Percentiles rank a stretch among this genome's conserved stretches.
These are phyloP conservation scores for Epirrhoe tristata DNA, from an alignment of 2,888 invertebrate species.

Conservation along the genomic window DNA sequence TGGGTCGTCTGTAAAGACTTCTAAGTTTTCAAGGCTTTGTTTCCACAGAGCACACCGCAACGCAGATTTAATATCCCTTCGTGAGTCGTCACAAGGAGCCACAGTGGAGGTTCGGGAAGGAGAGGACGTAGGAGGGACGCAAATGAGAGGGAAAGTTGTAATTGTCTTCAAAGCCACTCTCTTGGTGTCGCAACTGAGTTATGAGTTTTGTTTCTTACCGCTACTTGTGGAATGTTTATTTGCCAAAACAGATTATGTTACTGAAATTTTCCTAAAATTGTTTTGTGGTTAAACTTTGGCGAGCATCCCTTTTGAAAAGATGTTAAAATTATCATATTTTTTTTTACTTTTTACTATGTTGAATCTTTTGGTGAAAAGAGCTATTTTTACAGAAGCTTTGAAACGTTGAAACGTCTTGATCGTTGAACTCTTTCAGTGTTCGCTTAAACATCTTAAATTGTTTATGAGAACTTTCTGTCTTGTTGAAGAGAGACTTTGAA, in stretches of 20 bases:
- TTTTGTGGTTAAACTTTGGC: constrained; percentile 23
- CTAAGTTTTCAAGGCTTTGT: constrained; percentile 16
- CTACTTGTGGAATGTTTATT: constrained; percentile 27
- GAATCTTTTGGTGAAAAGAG: not conserved
- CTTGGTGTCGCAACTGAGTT: constrained; percentile 31
- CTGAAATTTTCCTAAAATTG: constrained; percentile 16
- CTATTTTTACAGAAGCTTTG: not conserved
- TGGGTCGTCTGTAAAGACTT: constrained; percentile 13
- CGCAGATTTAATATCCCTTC: constrained; percentile 27
- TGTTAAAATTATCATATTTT: not conserved
- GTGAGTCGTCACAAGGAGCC: constrained; percentile 3
- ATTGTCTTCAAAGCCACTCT: constrained; percentile 23
- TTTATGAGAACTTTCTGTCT: not conserved
- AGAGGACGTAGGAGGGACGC: constrained; percentile 9
- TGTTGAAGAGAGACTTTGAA: too few relatives aligned
- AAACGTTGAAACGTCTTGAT: not conserved
- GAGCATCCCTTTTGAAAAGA: constrained; percentile 1
- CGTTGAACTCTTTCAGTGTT: not conserved
- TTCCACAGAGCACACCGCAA: constrained; percentile 13
- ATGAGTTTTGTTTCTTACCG: constrained; percentile 39
- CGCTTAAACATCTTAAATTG: not conserved
- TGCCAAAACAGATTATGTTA: constrained; percentile 21
- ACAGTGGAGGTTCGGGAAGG: not conserved
- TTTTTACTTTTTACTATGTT: not conserved
- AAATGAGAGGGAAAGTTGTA: constrained; percentile 30